These are phyloP conservation scores for Mormyrus iriodes DNA, from an alignment of 2,113 vertebrate genomes.

Conservation along the genomic window DNA sequence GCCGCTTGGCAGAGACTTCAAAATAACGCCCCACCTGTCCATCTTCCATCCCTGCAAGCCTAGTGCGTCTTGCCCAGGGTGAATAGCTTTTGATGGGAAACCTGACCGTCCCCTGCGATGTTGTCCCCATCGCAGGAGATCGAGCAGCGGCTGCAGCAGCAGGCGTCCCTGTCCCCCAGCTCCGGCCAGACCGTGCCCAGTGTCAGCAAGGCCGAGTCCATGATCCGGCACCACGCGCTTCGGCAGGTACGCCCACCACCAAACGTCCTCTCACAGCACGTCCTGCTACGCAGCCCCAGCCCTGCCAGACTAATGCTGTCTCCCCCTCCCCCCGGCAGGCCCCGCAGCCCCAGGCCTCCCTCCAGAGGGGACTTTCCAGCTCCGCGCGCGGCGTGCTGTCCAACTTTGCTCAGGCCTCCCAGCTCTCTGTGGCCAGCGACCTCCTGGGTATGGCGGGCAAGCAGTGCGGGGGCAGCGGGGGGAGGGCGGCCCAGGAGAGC, in stretches of 20 bases:
- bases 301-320: background rate
- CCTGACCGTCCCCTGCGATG: background rate
- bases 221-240: conserved; percentile 88
- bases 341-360: conserved; percentile 79
- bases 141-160: conserved; percentile 90
- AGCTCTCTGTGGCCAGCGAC: conserved; percentile 84
- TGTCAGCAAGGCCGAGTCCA: conserved; percentile 80
- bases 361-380: conserved; percentile 84
- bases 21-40: background rate
- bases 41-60: background rate
- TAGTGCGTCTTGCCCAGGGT: background rate
- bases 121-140: conserved; percentile 71
- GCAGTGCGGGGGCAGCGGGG: conserved; percentile 30
- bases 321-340: conserved; percentile 54
- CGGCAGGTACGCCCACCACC: conserved; percentile 68
- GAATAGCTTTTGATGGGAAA: background rate
- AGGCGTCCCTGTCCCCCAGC: conserved; percentile 81
- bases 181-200: conserved; percentile 70
- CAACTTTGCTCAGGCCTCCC: conserved; percentile 92
- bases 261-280: background rate
- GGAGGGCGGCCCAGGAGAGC: conserved; percentile 60
- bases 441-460: conserved; percentile 85
- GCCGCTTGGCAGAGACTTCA: background rate
- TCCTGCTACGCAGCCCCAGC: background rate
- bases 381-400: conserved; percentile 88